A percentile compares a stretch with the other conserved stretches of the same genome.
These are phyloP conservation scores for Ichneumoninae sp. DNA, from an alignment of 2,888 invertebrate species.

Conservation along the genomic window DNA sequence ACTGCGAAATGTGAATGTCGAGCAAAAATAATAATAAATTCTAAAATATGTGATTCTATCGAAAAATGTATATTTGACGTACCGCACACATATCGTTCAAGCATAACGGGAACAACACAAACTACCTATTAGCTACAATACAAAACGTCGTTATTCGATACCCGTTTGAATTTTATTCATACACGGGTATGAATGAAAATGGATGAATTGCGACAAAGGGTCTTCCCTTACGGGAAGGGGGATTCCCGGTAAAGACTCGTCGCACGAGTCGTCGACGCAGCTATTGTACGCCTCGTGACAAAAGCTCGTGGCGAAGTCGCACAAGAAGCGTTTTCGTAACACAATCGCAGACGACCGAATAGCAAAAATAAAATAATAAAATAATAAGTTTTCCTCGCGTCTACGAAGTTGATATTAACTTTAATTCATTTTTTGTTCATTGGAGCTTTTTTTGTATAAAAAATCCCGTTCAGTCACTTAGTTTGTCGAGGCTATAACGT, in stretches of 20 bases:
- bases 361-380: slow-evolving; percentile 5
- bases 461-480: not conserved
- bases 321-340: not conserved
- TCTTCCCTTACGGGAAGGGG: not conserved
- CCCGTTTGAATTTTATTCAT: not conserved
- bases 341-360: not conserved
- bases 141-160: not conserved
- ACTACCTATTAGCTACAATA: no score
- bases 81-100: no score
- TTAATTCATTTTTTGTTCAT: no score
- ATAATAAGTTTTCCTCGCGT: no score
- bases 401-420: no score
- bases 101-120: no score
- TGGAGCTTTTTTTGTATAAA: no score
- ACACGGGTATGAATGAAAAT: not conserved
- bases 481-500: not conserved
- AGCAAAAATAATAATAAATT: no score
- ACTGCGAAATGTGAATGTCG: no score
- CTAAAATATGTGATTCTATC: no score
- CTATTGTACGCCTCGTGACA: slow-evolving; percentile 10
- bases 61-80: no score
- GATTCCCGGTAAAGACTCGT: slow-evolving; percentile 1
- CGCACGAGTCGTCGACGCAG: slow-evolving; percentile 6
- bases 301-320: slow-evolving; percentile 8
- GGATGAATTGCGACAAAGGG: not conserved